A percentile compares a stretch with the other conserved stretches of the same genome.
Conservation (phyloP, 2,113 vertebrate genomes). For the Bostrychus sinensis region DNA sequence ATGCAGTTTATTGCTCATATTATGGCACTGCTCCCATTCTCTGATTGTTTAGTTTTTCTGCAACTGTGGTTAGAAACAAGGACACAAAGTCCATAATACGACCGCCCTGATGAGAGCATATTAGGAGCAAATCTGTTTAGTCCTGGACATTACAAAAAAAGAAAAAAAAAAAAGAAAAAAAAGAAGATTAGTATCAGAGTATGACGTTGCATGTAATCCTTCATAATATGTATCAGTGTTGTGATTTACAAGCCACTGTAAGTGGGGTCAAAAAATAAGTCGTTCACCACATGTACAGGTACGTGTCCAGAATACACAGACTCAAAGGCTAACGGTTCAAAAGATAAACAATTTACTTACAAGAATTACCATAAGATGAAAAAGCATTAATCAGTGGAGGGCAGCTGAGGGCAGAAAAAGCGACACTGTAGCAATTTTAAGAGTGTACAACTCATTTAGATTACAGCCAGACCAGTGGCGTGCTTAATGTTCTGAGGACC, state of each 20-base stretch:
- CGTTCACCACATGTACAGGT: neutral
- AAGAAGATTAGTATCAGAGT: no score
- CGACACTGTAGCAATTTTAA: neutral
- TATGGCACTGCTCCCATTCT: no score
- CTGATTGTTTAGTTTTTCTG: no score
- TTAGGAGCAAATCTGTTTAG: no score
- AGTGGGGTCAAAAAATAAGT: neutral
- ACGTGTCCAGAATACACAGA: neutral
- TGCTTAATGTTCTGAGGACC: neutral
- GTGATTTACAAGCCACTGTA: neutral
- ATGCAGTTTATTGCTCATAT: no score
- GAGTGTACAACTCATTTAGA: slow-evolving; percentile 4
- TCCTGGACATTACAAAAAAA: no score
- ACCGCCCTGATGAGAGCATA: no score
- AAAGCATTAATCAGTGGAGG: neutral
- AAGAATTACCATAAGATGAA: neutral
- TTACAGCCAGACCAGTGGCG: neutral
- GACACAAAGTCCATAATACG: no score
- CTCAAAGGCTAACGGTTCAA: neutral
- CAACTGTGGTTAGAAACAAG: no score
- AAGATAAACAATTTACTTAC: slow-evolving; percentile 7
- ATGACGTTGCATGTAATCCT: no score
- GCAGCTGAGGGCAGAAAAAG: neutral
- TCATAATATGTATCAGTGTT: no score
- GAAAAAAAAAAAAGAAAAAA: no score